Base-by-base conservation (phyloP, 1,140 invertebrate species). In the Ruditapes philippinarum region DNA sequence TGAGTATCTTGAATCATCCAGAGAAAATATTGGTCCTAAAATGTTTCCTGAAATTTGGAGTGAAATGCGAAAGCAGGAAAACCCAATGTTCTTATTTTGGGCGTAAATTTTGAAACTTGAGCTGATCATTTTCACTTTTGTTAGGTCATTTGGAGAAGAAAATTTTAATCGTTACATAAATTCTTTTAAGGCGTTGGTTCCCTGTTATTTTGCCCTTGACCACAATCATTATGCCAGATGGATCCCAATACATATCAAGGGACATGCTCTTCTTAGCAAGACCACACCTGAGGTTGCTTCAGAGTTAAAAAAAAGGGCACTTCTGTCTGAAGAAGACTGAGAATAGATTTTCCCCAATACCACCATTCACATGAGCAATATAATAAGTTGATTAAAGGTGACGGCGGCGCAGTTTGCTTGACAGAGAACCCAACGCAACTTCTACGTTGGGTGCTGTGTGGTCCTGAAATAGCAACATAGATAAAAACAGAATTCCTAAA, bases 291-390 rank as follows among this genome's bases (percentile, higher is more conserved):
- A 33, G 11, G 36, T 88, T 68, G 57, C 42, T 51, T 42, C 45
- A 9, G 65, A 33, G 22, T 22, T 88, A n/a, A 49, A 40, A 40
- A 36, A 62, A 80, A n/a, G 74, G 86, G 22, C 36, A 33, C 65
- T 93, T 40, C 81, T 84, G 68, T 83, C 87, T 22, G 65, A 91
- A 25, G 83, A 89, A 79, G 51, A n/a, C 45, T n/a, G 9, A 40
- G 1, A 4, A 45, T 14, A 19, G 25, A 2, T 89, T 89, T 31
- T 94, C 92, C 62, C 62, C 86, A 12, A 92, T 93, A n/a, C 49
- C 86, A 94, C 74, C 91, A 93, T 45, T 89, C 88, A 28, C 93
- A 93, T 84, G 92, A 93, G 54, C 93, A 89, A 25, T 57, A 73
- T 49, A 89, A 89, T 68, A 57, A 76, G 17, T 1, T 83, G 1